These are phyloP conservation scores for Pseudopleuronectes americanus DNA, from an alignment of 2,797 vertebrate genomes.

Conservation along the genomic window DNA sequence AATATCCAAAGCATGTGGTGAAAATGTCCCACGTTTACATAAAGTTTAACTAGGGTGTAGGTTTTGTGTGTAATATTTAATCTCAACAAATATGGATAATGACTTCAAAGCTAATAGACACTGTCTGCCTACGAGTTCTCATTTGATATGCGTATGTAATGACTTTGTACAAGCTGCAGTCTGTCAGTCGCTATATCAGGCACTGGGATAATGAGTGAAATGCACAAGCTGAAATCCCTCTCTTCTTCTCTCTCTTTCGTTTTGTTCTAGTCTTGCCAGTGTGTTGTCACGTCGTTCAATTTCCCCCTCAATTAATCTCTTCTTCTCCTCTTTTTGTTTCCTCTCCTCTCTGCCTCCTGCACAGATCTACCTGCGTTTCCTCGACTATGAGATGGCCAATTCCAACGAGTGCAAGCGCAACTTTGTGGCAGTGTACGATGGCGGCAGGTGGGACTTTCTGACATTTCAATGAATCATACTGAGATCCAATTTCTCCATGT, in stretches of 20 bases:
- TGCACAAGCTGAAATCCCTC: conserved; percentile 36
- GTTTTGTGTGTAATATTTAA: conserved; percentile 51
- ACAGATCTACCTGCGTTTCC: conserved; percentile 97
- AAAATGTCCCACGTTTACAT: conserved; percentile 37
- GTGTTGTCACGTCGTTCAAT: neutral
- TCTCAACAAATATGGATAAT: conserved; percentile 54
- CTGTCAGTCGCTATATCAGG: conserved; percentile 57
- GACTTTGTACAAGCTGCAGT: conserved; percentile 58
- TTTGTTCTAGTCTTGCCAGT: conserved; percentile 7
- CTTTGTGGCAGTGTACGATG: conserved; percentile 97
- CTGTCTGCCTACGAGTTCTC: conserved; percentile 43
- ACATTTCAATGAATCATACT: conserved; percentile 6
- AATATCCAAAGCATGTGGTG: conserved; percentile 13
- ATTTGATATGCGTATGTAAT: conserved; percentile 62
- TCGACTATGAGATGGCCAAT: conserved; percentile 99
- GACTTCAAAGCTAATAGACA: conserved; percentile 52
- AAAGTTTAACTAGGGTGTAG: conserved; percentile 48
- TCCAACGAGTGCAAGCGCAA: conserved; percentile 99
- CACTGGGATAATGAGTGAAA: conserved; percentile 42
- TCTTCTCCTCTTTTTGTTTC: conserved; percentile 15
- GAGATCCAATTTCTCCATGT: neutral
- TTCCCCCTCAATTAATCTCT: conserved; percentile 27
- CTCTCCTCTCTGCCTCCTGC: neutral
- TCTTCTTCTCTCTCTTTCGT: conserved; percentile 7
- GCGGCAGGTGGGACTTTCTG: conserved; percentile 83